These are phyloP conservation scores for Aphelenchoides fujianensis DNA, from an alignment of 1,140 invertebrate species.

Conservation along the genomic window DNA sequence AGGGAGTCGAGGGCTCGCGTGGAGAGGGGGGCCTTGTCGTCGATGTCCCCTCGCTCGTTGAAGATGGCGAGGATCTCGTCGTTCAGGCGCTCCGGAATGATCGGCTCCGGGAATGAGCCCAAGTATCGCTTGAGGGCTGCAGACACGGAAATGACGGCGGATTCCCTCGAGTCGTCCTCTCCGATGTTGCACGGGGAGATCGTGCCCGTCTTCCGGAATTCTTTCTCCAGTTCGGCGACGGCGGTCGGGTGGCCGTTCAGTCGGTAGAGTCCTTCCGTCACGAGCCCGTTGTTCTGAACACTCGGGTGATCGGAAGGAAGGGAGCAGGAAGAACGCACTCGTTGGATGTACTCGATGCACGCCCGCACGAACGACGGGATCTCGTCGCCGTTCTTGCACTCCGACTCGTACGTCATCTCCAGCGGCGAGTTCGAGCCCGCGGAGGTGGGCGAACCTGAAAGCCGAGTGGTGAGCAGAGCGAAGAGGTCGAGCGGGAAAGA, in stretches of 20 bases:
- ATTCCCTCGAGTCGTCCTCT: background rate
- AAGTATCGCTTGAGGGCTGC: conserved; percentile 11
- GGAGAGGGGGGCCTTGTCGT: background rate
- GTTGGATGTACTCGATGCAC: conserved; percentile 12
- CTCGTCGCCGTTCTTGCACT: conserved; percentile 18
- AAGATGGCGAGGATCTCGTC: conserved; percentile 7
- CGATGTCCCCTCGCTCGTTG: conserved; percentile 2
- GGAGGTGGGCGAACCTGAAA: conserved; percentile 19
- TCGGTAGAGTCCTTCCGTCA: conserved; percentile 90
- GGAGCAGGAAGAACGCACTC: too few species aligned
- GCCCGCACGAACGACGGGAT: conserved; percentile 4
- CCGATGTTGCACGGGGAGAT: background rate
- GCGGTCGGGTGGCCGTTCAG: conserved; percentile 88
- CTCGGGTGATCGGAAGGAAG: too few species aligned
- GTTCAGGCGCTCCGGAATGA: conserved; percentile 6
- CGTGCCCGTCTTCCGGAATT: conserved; percentile 68
- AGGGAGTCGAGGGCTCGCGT: conserved; percentile 7
- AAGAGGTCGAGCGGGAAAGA: background rate
- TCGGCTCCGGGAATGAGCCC: background rate
- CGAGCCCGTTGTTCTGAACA: conserved; percentile 71
- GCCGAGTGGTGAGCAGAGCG: background rate
- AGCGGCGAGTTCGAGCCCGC: background rate
- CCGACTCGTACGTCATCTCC: conserved; percentile 4
- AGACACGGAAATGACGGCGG: conserved; percentile 9
- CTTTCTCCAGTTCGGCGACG: conserved; percentile 83